Evolutionary conservation across 2,888 invertebrate species (phyloP).

Genomic region (Tetragonisca angustula): DNA sequence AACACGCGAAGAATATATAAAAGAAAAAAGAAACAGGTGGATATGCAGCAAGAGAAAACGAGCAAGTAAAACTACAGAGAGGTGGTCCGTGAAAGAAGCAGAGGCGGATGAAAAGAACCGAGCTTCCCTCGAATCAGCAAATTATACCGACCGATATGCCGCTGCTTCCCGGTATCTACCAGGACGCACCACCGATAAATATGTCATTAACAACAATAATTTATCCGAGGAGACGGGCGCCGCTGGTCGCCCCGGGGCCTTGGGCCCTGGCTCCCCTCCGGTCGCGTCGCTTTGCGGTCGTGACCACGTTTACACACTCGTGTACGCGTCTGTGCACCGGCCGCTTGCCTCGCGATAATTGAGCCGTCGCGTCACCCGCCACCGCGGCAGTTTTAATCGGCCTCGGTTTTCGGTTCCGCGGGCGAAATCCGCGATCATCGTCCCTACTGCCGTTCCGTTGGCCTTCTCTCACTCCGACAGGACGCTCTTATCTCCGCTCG

Average conservation of each 20-base stretch:
- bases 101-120: slow-evolving; percentile 29
- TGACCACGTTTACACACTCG: slow-evolving; percentile 21
- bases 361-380: slow-evolving; percentile 74
- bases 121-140: slow-evolving; percentile 71
- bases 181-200: slow-evolving; percentile 69
- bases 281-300: slow-evolving; percentile 26
- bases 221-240: slow-evolving; percentile 68
- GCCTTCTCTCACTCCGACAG: slow-evolving; percentile 21
- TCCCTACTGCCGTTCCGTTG: slow-evolving; percentile 1
- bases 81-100: background rate
- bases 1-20: too few relatives aligned
- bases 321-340: background rate
- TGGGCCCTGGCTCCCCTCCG: slow-evolving; percentile 17
- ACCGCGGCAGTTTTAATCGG: slow-evolving; percentile 65
- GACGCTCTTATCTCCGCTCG: slow-evolving; percentile 2
- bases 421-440: slow-evolving; percentile 53
- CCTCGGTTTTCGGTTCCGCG: slow-evolving; percentile 55
- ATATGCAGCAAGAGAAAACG: background rate
- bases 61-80: slow-evolving; percentile 3
- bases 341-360: slow-evolving; percentile 70
- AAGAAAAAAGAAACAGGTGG: background rate
- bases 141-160: slow-evolving; percentile 68
- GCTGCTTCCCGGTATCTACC: slow-evolving; percentile 62
- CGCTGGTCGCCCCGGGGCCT: slow-evolving; percentile 55
- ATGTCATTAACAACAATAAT: slow-evolving; percentile 76